Evolutionary conservation across 2,888 invertebrate species (phyloP), one percentile per base, ranked within the genome.

Genomic region (Sacculina carcini): DNA sequence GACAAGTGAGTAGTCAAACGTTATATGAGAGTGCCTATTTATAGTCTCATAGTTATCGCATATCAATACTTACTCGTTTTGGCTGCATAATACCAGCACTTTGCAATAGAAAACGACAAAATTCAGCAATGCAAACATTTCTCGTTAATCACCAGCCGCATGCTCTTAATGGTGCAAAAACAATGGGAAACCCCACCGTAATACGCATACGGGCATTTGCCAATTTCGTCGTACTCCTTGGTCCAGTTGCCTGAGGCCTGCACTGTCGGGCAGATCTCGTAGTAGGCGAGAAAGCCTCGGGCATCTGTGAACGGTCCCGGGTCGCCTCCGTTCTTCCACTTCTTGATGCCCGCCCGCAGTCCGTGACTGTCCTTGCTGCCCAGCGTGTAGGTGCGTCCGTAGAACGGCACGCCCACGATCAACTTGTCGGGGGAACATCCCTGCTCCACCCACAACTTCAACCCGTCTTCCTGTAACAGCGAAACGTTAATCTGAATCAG

Each of bases 351-450:
- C 0, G 86, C 85, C 31, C 85, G 84, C 36, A 79, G 72, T 49
- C 76, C 76, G 62, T 84, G 71, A 24, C 64, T 60, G 14, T 74
- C 71, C 1, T 67, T 62, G n/a, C 72, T 66, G 48, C 72, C 71
- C 24, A 87, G 64, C 31, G 78, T 76, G 60, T 78, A 89, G 14
- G 77, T 75, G 63, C 86, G 85, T 0, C 86, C 87, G 61, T 87
- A 87, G 0, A 85, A 85, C 1, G 86, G 86, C 51, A 86, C 84
- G 28, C 86, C 87, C 3, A 87, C 66, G 1, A 86, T 78, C 14
- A 87, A 64, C 67, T 87, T 87, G 58, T 77, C 74, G 0, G 76
- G 69, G 54, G 81, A 78, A 0, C 87, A 86, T 2, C 87, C 87
- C 68, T 79, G 79, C 59, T 83, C 78, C 58, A 83, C 85, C 87